Conservation (phyloP, 2,888 invertebrate species). For the Dolichomitus sp. region DNA sequence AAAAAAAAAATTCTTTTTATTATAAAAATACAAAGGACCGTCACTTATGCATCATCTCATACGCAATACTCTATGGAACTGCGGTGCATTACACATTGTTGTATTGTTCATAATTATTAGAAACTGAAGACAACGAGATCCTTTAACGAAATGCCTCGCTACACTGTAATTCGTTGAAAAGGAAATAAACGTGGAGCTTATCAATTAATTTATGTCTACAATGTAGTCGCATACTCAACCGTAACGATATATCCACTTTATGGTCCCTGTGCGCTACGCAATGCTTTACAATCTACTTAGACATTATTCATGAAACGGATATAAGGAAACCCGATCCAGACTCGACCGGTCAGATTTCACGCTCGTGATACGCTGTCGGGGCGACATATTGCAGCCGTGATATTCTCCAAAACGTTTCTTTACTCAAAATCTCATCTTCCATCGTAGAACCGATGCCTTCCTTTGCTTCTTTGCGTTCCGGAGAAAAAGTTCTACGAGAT, state of each 20-base stretch:
- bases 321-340: conserved; percentile 55
- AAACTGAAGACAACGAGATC: not conserved
- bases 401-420: conserved; percentile 53
- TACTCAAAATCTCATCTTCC: conserved; percentile 56
- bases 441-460: not conserved
- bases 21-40: too few species aligned
- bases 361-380: not conserved
- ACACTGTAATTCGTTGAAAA: conserved; percentile 24
- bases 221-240: conserved; percentile 7
- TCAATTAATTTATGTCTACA: not conserved
- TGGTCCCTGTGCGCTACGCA: not conserved
- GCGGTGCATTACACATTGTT: not conserved
- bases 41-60: too few species aligned
- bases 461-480: not conserved
- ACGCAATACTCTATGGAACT: too few species aligned
- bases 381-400: conserved; percentile 64
- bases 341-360: conserved; percentile 61
- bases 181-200: conserved; percentile 6
- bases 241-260: conserved; percentile 28
- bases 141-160: not conserved
- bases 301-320: conserved; percentile 49
- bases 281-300: not conserved
- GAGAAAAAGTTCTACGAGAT: conserved; percentile 40
- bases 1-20: too few species aligned
- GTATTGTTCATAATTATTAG: not conserved